phyloP scores from a whole-genome alignment of 2,888 invertebrate genomes.

The Prenolepis imparis region DNA sequence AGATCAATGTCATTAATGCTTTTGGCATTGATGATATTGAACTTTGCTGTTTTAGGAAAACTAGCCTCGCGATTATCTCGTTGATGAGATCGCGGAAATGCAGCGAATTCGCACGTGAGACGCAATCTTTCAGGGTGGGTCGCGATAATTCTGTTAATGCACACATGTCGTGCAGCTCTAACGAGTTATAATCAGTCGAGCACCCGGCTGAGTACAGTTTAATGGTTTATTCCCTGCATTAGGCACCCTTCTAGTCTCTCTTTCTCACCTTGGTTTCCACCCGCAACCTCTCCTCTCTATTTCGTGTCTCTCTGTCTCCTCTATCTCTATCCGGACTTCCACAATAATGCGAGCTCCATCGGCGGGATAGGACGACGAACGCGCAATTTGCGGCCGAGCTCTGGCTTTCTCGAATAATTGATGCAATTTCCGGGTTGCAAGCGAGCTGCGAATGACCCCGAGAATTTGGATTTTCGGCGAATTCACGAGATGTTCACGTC shows the following conservation, averaged over 20 bases:
- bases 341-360: constrained; percentile 56
- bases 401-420: constrained; percentile 73
- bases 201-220: constrained; percentile 80
- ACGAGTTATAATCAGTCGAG: constrained; percentile 82
- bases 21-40: too few species aligned
- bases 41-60: neutral
- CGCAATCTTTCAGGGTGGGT: constrained; percentile 25
- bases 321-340: constrained; percentile 36
- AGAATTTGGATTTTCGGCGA: constrained; percentile 65
- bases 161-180: constrained; percentile 79
- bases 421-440: constrained; percentile 71
- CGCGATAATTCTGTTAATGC: constrained; percentile 80
- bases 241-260: constrained; percentile 64
- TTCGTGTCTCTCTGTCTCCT: neutral
- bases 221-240: constrained; percentile 80
- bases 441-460: constrained; percentile 64
- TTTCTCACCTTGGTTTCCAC: constrained; percentile 33
- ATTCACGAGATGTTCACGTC: constrained; percentile 45
- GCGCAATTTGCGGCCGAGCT: constrained; percentile 68
- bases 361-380: constrained; percentile 57
- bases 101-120: constrained; percentile 10
- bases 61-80: neutral
- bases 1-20: neutral
- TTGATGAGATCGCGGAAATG: constrained; percentile 4
- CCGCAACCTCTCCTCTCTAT: constrained; percentile 38